Conservation (phyloP, 2,888 invertebrate species). For the Hirtodrosophila duncani region DNA sequence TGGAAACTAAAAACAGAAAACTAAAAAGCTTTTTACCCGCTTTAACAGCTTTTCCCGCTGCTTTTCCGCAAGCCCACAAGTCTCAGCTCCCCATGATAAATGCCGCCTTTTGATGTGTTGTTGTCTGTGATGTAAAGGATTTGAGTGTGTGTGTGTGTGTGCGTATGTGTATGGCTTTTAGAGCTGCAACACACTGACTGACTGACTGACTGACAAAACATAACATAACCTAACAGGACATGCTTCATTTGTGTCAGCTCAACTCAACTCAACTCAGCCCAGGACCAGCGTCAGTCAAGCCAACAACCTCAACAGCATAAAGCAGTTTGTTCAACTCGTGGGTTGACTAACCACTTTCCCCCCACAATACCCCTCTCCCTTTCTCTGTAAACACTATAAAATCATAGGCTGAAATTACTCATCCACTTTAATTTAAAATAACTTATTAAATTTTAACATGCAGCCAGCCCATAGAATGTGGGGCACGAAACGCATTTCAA, state of each 20-base stretch:
- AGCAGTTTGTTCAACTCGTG: slow-evolving; percentile 29
- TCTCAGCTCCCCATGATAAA: slow-evolving; percentile 53
- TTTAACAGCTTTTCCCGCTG: slow-evolving; percentile 42
- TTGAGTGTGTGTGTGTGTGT: slow-evolving; percentile 15
- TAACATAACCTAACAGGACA: slow-evolving; percentile 36
- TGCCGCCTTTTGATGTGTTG: slow-evolving; percentile 50
- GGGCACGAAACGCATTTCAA: not conserved
- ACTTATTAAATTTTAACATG: slow-evolving; percentile 4
- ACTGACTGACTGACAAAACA: slow-evolving; percentile 33
- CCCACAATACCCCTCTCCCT: too few relatives aligned
- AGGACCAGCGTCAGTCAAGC: too few relatives aligned
- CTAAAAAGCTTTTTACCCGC: slow-evolving; percentile 43
- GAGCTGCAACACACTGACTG: slow-evolving; percentile 1
- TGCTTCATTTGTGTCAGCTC: slow-evolving; percentile 32
- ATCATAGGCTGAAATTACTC: slow-evolving; percentile 4
- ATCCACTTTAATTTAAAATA: slow-evolving; percentile 3
- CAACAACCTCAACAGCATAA: slow-evolving; percentile 11
- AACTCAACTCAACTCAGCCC: too few relatives aligned
- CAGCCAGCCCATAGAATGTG: not conserved
- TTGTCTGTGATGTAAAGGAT: slow-evolving; percentile 22
- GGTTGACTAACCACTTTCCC: too few relatives aligned
- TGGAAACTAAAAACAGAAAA: slow-evolving; percentile 35
- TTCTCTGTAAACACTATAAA: too few relatives aligned
- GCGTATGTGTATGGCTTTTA: slow-evolving; percentile 25
- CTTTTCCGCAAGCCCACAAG: slow-evolving; percentile 25